Base-by-base conservation (phyloP, 2,113 vertebrate species). In the Eurypyga helias region DNA sequence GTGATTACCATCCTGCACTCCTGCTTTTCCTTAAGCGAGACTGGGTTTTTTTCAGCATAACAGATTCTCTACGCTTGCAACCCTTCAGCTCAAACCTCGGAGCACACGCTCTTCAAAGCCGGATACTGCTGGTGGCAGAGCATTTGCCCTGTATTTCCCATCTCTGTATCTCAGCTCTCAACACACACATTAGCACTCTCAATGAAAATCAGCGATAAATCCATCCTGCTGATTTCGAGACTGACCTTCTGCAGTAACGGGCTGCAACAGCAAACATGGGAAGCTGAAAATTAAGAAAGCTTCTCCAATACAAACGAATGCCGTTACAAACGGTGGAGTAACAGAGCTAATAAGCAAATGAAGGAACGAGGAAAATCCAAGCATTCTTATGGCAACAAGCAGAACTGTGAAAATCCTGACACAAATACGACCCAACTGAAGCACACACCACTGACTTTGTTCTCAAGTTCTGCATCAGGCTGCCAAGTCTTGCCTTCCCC, bases 351-450 rank as follows among this genome's bases (percentile, higher is more conserved):
- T 19, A 77, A 87, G 87, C 54, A 88, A 88, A 83, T 24, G 33
- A 70, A 86, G 58, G 17, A 71, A 70, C 13, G 75, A 82, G 78
- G 66, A 87, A 94, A 87, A 95, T 28, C 81, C 90, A 72, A 89
- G 45, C 52, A 60, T 52, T 82, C 57, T 93, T 71, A 93, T 4
- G 52, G 93, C 93, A 93, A 72, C 57, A 7, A 69, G 73, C 51
- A 84, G 38, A 89, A 96, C 48, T 60, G 76, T 41, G 73, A 89
- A 89, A 92, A 81, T 62, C 93, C 18, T 91, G 89, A 89, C 95
- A 96, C 89, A 87, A 96, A 81, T 81, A 92, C 38, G 73, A 96
- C 94, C 91, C 93, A 91, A 69, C 3, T 67, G 89, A 94, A 91
- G 91, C 69, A 94, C 85, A 93, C 51, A 89, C 87, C 94, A 81